Evolutionary conservation across 1,140 invertebrate species (phyloP), one percentile per base, ranked within the genome.

Genomic region (Papilio xuthus): DNA sequence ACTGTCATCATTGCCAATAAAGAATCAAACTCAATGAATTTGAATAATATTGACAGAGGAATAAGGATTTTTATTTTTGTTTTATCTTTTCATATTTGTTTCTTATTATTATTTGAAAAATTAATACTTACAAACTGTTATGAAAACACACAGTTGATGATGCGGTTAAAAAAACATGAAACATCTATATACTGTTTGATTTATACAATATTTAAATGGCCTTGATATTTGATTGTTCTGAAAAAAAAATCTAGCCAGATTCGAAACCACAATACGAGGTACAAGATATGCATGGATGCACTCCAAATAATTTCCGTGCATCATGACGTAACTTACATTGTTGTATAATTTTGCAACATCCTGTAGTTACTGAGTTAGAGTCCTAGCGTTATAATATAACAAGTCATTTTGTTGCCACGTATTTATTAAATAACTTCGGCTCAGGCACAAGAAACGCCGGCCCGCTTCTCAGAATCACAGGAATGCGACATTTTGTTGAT

Each of bases 381-480:
- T 72, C 70, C 41, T 41, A 15, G 70, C 41, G 42, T 72, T 72
- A 72, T 72, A 71, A 71, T 71, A 20, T 71, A 72, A 72, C 70
- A 44, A 72, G 18, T 72, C 37, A 72, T 72, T 72, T 72, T 23
- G 70, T 72, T 72, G 70, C 70, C 70, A 72, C 70, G 70, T 72
- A 72, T 72, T 72, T 72, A 72, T 72, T 72, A 72, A 72, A 72
- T 37, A 72, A 47, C 70, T 72, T 44, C 70, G 70, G 37, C 20
- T 72, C 26, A 47, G 70, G 37, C 20, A 28, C 70, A 87, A 80
- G 75, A 84, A 83, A 82, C 78, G 78, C 82, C 81, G 81, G 56
- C 82, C 81, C 77, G 67, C 76, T 87, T 87, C 86, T 80, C 20
- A 79, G 86, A 87, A 87, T 76, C 56, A 82, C 60, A 60, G 73